Conservation (phyloP, 2,888 invertebrate species). For the Corbicula japonica region DNA sequence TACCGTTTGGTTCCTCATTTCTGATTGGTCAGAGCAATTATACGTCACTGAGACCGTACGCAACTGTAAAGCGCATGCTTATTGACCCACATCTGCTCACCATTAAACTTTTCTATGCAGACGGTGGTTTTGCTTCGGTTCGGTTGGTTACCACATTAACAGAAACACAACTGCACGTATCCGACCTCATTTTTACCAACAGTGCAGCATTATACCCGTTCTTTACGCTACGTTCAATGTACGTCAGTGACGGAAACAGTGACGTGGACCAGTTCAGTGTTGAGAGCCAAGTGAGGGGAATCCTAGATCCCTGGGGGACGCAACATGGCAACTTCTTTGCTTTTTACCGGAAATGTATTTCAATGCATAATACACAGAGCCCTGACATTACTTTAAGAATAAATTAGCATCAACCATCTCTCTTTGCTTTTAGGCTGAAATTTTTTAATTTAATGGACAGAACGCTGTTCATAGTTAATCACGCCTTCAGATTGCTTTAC, state of each 20-base stretch:
- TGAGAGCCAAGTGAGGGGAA: conserved; percentile 41
- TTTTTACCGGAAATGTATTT: conserved; percentile 73
- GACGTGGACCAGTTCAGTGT: conserved; percentile 74
- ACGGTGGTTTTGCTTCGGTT: too few species aligned
- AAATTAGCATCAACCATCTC: too few species aligned
- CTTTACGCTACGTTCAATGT: conserved; percentile 73
- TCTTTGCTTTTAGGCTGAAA: too few species aligned
- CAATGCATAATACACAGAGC: conserved; percentile 71
- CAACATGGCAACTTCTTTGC: conserved; percentile 66
- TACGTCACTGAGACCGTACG: conserved; percentile 41
- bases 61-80: conserved; percentile 51
- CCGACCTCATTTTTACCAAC: conserved; percentile 20
- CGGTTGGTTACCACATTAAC: conserved; percentile 11
- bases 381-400: conserved; percentile 66
- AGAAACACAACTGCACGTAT: conserved; percentile 43
- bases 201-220: conserved; percentile 51
- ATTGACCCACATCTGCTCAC: conserved; percentile 42
- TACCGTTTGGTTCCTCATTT: conserved; percentile 73
- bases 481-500: too few species aligned
- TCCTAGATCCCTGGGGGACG: conserved; percentile 58
- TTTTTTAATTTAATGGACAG: too few species aligned
- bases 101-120: conserved; percentile 3
- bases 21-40: conserved; percentile 66
- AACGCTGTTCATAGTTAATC: too few species aligned
- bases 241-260: conserved; percentile 71